Evolutionary conservation across 2,113 vertebrate species (phyloP).

Genomic region (Centrocercus urophasianus): DNA sequence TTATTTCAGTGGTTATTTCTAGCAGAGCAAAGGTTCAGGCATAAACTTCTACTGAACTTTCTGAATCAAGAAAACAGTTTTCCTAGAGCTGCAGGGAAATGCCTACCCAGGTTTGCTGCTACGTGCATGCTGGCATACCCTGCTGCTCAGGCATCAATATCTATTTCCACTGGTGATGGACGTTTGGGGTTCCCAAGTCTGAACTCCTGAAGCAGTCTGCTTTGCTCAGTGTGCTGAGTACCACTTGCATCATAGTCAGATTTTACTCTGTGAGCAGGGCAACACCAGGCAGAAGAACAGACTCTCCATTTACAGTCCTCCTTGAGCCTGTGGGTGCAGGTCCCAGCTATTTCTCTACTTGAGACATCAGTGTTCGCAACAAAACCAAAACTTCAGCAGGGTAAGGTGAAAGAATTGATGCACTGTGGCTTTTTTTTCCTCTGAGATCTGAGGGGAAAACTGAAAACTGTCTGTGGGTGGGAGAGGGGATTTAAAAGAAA

Average conservation of each 20-base stretch:
- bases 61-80: background rate
- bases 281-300: background rate
- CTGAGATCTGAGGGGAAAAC: background rate
- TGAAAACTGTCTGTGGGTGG: background rate
- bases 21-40: background rate
- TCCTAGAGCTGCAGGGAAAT: background rate
- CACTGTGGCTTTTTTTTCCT: background rate
- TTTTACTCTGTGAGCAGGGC: too few species aligned
- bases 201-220: background rate
- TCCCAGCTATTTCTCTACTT: background rate
- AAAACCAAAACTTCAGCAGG: background rate
- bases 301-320: background rate
- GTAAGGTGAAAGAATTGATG: background rate
- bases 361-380: background rate
- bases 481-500: background rate
- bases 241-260: background rate
- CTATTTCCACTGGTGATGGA: background rate
- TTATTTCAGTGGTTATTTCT: background rate
- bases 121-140: fast-evolving
- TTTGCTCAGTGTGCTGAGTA: background rate
- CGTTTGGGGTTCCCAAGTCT: background rate
- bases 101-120: background rate
- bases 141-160: background rate
- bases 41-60: background rate
- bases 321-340: background rate